phyloP scores from a whole-genome alignment of 2,888 invertebrate genomes.

The Lingula anatina region DNA sequence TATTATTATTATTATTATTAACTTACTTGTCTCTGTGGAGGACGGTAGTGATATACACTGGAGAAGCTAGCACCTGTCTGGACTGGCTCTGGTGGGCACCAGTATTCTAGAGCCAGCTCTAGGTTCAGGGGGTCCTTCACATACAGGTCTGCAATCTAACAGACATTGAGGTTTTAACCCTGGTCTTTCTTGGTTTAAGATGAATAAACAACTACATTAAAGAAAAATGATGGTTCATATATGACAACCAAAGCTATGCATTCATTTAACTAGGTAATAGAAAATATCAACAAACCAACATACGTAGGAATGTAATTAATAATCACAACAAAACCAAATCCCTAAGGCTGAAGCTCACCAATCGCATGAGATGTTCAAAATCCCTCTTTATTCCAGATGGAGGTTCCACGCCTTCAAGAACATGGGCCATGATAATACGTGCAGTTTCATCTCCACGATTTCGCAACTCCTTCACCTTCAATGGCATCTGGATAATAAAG shows the following conservation, averaged over 20 bases:
- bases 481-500: slow-evolving; percentile 87
- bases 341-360: slow-evolving; percentile 51
- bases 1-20: too few relatives aligned
- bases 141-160: slow-evolving; percentile 69
- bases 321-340: too few relatives aligned
- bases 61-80: slow-evolving; percentile 22
- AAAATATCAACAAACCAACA: too few relatives aligned
- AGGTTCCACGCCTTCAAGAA: slow-evolving; percentile 69
- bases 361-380: slow-evolving; percentile 77
- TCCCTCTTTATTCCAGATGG: slow-evolving; percentile 66
- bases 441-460: slow-evolving; percentile 78
- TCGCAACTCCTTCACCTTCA: slow-evolving; percentile 76
- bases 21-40: slow-evolving; percentile 51
- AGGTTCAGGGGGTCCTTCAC: slow-evolving; percentile 66
- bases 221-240: too few relatives aligned
- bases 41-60: slow-evolving; percentile 43
- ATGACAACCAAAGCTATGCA: too few relatives aligned
- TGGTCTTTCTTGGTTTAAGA: too few relatives aligned
- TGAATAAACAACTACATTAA: too few relatives aligned
- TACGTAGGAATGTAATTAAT: too few relatives aligned
- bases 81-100: slow-evolving; percentile 59
- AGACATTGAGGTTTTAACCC: too few relatives aligned
- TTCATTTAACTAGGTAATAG: too few relatives aligned
- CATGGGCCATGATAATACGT: slow-evolving; percentile 42
- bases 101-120: slow-evolving; percentile 74